A percentile compares a stretch with the other conserved stretches of the same genome.
phyloP scores from a whole-genome alignment of 2,797 vertebrate species.

The Falco columbarius region DNA sequence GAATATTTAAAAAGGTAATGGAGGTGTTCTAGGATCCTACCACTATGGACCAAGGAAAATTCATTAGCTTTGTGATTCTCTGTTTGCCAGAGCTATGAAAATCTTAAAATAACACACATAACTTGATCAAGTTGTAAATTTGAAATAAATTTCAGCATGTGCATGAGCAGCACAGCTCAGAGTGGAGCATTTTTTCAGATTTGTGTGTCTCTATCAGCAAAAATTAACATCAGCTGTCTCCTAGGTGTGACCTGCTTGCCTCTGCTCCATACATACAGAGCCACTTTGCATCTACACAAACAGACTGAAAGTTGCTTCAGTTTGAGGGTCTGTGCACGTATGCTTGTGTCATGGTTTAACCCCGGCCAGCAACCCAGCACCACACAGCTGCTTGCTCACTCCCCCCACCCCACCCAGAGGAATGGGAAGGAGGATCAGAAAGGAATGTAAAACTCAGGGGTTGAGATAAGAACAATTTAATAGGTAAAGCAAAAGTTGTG shows the following conservation, averaged over 20 bases:
- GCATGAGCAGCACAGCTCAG: background rate
- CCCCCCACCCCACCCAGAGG: no score
- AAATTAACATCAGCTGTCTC: background rate
- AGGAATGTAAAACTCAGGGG: no score
- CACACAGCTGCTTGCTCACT: no score
- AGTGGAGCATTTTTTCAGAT: background rate
- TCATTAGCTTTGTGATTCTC: background rate
- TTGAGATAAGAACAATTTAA: no score
- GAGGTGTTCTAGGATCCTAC: background rate
- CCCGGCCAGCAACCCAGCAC: no score
- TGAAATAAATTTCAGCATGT: background rate
- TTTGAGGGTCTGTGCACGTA: background rate
- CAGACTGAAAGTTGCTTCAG: background rate
- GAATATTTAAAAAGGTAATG: background rate
- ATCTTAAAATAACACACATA: background rate
- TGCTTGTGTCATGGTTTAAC: no score
- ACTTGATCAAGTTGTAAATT: background rate
- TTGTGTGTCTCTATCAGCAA: background rate
- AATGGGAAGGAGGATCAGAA: no score
- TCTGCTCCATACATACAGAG: background rate
- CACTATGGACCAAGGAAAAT: background rate
- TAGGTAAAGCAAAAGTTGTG: no score
- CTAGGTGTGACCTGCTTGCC: background rate
- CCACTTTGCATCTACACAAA: accelerated
- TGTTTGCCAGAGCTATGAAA: background rate